A percentile compares a stretch with the other conserved stretches of the same genome.
phyloP scores from a whole-genome alignment of 2,113 vertebrate species.

The Ivindomyrus marchei region DNA sequence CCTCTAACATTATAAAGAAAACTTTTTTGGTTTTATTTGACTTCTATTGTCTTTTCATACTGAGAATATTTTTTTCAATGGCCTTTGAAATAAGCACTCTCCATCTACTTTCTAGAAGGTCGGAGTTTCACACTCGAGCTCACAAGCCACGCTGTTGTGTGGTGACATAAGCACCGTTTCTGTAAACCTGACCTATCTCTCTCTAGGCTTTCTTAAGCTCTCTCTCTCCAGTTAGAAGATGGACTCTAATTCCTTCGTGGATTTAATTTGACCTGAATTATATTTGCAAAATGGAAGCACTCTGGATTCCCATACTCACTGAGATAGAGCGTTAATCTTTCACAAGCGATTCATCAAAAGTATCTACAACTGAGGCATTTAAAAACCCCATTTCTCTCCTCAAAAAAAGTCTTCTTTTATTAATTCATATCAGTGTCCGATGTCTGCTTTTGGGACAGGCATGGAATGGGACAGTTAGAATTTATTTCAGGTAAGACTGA shows the following conservation, averaged over 20 bases:
- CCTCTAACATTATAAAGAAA: neutral
- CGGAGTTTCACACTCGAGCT: neutral
- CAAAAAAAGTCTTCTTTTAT: neutral
- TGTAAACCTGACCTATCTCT: slow-evolving; percentile 41
- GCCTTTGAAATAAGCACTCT: neutral
- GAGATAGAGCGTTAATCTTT: neutral
- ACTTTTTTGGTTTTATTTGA: neutral
- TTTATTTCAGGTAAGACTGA: slow-evolving; percentile 27
- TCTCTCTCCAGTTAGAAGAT: slow-evolving; percentile 46
- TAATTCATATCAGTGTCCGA: neutral
- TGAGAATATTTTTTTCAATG: neutral
- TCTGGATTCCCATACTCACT: neutral
- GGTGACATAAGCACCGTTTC: slow-evolving; percentile 36
- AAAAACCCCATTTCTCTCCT: neutral
- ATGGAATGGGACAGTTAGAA: neutral
- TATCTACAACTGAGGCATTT: neutral
- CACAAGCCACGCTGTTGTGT: slow-evolving; percentile 11
- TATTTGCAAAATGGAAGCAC: neutral
- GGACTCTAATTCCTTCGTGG: slow-evolving; percentile 82
- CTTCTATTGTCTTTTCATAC: neutral
- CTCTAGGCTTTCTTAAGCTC: slow-evolving; percentile 43
- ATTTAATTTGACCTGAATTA: slow-evolving; percentile 77
- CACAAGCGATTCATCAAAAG: neutral
- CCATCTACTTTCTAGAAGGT: neutral
- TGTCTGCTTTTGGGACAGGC: neutral